Evolutionary conservation across 1,140 invertebrate species (phyloP).

Genomic region (Macrocentrus cingulum): DNA sequence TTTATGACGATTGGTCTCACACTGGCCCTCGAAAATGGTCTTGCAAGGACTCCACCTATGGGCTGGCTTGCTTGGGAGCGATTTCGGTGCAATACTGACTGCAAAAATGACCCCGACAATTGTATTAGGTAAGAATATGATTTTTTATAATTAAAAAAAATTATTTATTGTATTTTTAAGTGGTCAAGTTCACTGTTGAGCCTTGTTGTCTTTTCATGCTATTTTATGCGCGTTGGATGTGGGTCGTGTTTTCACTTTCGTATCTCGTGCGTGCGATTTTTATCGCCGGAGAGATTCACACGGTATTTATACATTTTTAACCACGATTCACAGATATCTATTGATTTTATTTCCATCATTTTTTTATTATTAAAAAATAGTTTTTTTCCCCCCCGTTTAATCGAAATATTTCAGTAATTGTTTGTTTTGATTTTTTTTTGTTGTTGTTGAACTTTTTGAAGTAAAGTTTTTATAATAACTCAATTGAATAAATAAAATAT

Average conservation of each 20-base stretch:
- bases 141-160: neutral
- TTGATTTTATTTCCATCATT: neutral
- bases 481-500: too few species aligned
- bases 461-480: too few species aligned
- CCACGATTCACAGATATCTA: neutral
- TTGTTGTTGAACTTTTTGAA: too few species aligned
- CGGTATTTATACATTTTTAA: neutral
- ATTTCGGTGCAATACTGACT: constrained; percentile 92
- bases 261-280: neutral
- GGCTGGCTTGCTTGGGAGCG: constrained; percentile 92
- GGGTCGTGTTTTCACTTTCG: constrained; percentile 25
- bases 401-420: too few species aligned
- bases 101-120: constrained; percentile 87
- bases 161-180: neutral
- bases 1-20: constrained; percentile 27
- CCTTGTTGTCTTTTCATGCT: neutral
- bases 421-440: too few species aligned
- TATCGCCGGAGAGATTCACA: neutral
- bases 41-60: constrained; percentile 82
- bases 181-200: constrained; percentile 5
- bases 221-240: constrained; percentile 4
- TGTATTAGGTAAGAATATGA: constrained; percentile 77
- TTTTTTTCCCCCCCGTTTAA: too few species aligned
- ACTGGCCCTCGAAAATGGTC: constrained; percentile 74
- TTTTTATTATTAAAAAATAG: too few species aligned